Conservation (phyloP, 37 sponge, comb jelly and placozoan genomes). For the Diacarnus erythraeanus region DNA sequence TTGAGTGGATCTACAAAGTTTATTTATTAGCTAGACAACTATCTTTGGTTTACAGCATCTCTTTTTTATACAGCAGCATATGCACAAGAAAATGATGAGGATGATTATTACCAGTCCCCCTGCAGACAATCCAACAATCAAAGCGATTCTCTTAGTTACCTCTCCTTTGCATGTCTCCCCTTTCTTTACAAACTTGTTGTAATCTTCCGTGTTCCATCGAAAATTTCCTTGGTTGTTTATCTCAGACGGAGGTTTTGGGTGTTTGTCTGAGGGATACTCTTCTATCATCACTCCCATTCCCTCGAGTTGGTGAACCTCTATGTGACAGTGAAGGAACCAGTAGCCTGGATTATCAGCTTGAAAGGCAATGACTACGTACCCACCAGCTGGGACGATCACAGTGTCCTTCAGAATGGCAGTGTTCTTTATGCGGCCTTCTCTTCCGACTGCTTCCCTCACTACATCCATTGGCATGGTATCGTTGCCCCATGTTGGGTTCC, state of each 20-base stretch:
- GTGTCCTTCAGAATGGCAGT: slow-evolving; percentile 72
- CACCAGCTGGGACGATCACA: slow-evolving; percentile 81
- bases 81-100: too few relatives aligned
- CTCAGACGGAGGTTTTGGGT: slow-evolving; percentile 2
- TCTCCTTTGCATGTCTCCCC: not conserved
- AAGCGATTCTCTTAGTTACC: too few relatives aligned
- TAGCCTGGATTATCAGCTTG: slow-evolving; percentile 79
- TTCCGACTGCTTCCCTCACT: not conserved
- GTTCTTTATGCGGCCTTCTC: not conserved
- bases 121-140: too few relatives aligned
- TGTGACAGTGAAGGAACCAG: slow-evolving; percentile 92
- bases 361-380: slow-evolving; percentile 71
- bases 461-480: not conserved
- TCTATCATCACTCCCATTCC: slow-evolving; percentile 75
- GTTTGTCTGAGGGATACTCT: slow-evolving; percentile 9
- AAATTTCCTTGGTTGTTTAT: slow-evolving; percentile 13
- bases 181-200: not conserved
- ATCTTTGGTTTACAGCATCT: too few relatives aligned
- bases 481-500: slow-evolving; percentile 15
- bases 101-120: too few relatives aligned
- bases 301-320: slow-evolving; percentile 69
- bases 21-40: too few relatives aligned
- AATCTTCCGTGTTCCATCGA: not conserved
- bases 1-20: too few relatives aligned
- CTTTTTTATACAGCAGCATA: too few relatives aligned